Conservation (phyloP, 2,888 invertebrate species). For the Leptinotarsa tumamoca region DNA sequence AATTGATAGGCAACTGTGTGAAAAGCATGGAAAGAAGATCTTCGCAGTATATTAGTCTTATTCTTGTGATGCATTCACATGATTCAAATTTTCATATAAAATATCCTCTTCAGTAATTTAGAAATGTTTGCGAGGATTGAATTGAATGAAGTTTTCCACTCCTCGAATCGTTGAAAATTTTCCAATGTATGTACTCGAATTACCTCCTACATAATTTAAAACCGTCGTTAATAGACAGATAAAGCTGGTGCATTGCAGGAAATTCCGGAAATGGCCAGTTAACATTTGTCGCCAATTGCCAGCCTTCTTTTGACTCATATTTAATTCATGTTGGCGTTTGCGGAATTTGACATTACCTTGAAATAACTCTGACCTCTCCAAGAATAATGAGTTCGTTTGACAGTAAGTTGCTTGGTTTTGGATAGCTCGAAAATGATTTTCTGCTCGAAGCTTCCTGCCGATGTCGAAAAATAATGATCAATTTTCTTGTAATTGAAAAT, state of each 20-base stretch:
- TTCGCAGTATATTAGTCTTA: too few relatives aligned
- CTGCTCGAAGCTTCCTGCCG: too few relatives aligned
- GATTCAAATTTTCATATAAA: background rate
- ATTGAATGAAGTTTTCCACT: background rate
- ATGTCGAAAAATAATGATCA: too few relatives aligned
- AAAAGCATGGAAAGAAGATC: too few relatives aligned
- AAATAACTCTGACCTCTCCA: background rate
- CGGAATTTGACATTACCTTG: background rate
- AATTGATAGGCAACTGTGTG: too few relatives aligned
- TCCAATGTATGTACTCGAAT: background rate
- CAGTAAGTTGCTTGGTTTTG: too few relatives aligned
- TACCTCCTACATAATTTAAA: conserved; percentile 4
- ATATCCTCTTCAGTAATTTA: background rate
- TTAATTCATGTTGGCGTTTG: background rate
- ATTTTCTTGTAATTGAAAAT: too few relatives aligned
- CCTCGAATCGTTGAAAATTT: background rate
- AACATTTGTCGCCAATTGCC: conserved; percentile 1
- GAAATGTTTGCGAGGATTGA: background rate
- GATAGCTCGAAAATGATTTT: too few relatives aligned
- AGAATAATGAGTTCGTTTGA: background rate
- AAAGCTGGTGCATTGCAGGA: conserved; percentile 8
- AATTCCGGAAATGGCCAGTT: conserved; percentile 13
- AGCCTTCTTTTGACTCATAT: background rate
- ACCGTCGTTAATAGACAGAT: background rate
- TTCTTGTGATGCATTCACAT: too few relatives aligned